These are phyloP conservation scores for Pyrrhia umbra DNA, from an alignment of 2,888 invertebrate species.

Conservation along the genomic window DNA sequence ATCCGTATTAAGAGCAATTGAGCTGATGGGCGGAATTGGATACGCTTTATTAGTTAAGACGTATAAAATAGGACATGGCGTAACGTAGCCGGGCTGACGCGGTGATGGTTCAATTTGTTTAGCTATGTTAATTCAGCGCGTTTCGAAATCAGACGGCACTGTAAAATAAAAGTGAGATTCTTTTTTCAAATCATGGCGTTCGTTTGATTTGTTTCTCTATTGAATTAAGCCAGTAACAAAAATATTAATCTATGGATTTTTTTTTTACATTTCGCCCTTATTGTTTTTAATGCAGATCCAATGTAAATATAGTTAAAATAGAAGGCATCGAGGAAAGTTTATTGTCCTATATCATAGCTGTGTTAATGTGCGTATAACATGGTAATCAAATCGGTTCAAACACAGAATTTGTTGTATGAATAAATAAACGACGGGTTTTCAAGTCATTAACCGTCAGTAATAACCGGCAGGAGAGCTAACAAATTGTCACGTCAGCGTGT, in stretches of 20 bases:
- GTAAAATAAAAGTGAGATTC: neutral
- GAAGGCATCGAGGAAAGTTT: no score
- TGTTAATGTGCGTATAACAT: neutral
- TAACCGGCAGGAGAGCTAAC: conserved; percentile 62
- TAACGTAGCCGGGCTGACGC: conserved; percentile 56
- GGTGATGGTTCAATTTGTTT: conserved; percentile 43
- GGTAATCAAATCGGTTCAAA: conserved; percentile 21
- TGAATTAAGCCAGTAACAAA: no score
- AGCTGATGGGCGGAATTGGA: conserved; percentile 87
- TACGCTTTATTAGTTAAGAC: conserved; percentile 87
- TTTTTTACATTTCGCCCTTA: no score
- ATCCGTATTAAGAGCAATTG: conserved; percentile 87
- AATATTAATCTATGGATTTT: no score
- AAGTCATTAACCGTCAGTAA: conserved; percentile 65
- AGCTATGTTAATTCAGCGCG: neutral
- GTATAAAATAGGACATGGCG: conserved; percentile 79
- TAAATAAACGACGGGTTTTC: conserved; percentile 56
- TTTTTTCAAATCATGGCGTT: neutral
- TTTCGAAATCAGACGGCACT: neutral
- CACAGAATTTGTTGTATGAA: conserved; percentile 37
- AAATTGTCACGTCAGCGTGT: conserved; percentile 71
- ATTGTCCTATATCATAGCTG: no score
- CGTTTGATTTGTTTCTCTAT: neutral
- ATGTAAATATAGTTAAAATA: no score
- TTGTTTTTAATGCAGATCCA: no score